Percentiles rank a stretch among this genome's conserved stretches.
Evolutionary conservation across 1,140 invertebrate species (phyloP).

Genomic region (Drosophila pseudoobscura): DNA sequence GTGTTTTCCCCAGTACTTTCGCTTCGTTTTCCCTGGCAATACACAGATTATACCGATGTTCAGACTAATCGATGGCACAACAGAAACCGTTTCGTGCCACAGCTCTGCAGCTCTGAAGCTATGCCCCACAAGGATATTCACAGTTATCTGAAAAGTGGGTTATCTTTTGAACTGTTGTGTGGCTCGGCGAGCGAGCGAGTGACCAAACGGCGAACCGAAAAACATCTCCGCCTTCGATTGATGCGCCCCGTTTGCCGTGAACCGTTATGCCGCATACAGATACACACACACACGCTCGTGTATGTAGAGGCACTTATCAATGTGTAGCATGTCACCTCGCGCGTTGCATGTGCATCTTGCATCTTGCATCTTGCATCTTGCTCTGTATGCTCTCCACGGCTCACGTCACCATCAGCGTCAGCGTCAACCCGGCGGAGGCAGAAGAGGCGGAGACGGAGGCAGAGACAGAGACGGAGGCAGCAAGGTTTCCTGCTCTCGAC

Average conservation of each 20-base stretch:
- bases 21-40: no score
- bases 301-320: conserved; percentile 20
- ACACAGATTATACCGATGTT: no score
- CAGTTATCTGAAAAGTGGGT: no score
- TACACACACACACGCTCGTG: conserved; percentile 1
- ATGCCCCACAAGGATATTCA: no score
- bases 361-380: conserved; percentile 33
- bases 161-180: neutral
- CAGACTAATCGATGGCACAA: no score
- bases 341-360: conserved; percentile 48
- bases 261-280: conserved; percentile 34
- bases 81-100: no score
- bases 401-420: conserved; percentile 5
- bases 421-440: conserved; percentile 2
- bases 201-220: conserved; percentile 1
- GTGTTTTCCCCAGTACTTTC: no score
- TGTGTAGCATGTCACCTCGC: conserved; percentile 45
- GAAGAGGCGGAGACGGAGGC: neutral
- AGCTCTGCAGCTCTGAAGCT: no score
- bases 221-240: conserved; percentile 26
- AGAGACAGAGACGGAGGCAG: neutral
- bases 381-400: conserved; percentile 10
- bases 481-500: conserved; percentile 35
- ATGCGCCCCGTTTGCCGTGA: conserved; percentile 32
- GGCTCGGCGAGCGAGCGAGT: neutral